Evolutionary conservation across 1,140 invertebrate species (phyloP).

Genomic region (Pachypeltis micranthus): DNA sequence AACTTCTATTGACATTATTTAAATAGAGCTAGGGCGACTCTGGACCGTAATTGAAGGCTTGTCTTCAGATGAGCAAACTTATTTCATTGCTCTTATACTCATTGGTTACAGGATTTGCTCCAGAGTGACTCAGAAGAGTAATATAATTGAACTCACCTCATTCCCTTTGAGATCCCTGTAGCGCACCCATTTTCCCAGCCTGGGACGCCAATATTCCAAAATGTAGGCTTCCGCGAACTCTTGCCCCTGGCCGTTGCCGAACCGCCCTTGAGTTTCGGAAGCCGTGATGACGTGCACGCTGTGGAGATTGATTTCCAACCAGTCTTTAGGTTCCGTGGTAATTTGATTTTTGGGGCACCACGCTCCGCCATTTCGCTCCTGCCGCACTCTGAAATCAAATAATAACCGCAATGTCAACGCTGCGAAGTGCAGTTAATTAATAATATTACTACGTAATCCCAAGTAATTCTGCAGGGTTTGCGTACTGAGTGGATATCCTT

Average conservation of each 20-base stretch:
- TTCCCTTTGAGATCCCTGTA: constrained; percentile 54
- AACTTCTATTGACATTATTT: too few species aligned
- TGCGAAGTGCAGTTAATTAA: too few species aligned
- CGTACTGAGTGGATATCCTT: too few species aligned
- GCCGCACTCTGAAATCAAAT: constrained; percentile 58
- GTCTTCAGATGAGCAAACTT: not conserved
- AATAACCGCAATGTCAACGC: too few species aligned
- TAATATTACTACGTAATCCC: too few species aligned
- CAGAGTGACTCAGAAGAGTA: not conserved
- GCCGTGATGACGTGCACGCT: constrained; percentile 60
- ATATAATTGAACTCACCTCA: constrained; percentile 46
- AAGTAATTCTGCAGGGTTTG: too few species aligned
- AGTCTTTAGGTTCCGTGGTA: constrained; percentile 57
- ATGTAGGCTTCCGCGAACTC: constrained; percentile 68
- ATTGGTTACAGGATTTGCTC: not conserved
- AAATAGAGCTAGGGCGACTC: too few species aligned
- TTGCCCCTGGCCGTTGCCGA: constrained; percentile 69
- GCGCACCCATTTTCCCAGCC: constrained; percentile 56
- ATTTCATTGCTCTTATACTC: not conserved
- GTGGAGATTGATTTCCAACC: constrained; percentile 64
- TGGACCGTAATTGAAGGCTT: too few species aligned
- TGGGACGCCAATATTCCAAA: constrained; percentile 64
- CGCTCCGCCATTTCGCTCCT: constrained; percentile 67
- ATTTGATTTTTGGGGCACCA: constrained; percentile 73
- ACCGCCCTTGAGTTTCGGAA: constrained; percentile 74